Evolutionary conservation across 35 echinoderm and acorn worm species (phyloP).

Genomic region (Heliocidaris tuberculata): DNA sequence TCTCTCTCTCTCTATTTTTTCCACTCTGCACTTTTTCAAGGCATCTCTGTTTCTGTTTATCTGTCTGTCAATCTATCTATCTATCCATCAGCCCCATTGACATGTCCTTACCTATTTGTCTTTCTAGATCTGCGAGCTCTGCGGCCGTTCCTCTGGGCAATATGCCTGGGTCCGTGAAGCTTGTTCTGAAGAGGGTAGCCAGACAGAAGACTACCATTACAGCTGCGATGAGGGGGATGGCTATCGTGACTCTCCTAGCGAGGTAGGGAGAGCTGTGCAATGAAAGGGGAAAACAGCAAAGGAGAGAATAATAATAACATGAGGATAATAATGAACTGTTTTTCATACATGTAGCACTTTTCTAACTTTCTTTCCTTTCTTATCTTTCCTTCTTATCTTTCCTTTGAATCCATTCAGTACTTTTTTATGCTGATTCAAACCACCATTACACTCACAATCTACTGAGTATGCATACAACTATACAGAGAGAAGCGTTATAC

Average conservation of each 20-base stretch:
- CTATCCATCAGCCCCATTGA: too few species aligned
- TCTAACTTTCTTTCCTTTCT: too few species aligned
- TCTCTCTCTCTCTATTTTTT: neutral
- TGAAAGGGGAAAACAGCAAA: neutral
- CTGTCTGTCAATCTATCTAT: neutral
- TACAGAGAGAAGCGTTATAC: too few species aligned
- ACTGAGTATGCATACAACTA: too few species aligned
- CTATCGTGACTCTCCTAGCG: conserved; percentile 56
- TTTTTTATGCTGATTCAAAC: too few species aligned
- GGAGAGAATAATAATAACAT: neutral
- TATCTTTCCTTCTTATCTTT: too few species aligned
- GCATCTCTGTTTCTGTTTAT: neutral
- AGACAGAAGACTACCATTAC: conserved; percentile 79
- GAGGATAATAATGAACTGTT: neutral
- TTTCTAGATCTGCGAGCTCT: conserved; percentile 89
- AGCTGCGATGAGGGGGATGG: conserved; percentile 79
- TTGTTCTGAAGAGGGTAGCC: conserved; percentile 72
- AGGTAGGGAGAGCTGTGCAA: conserved; percentile 84
- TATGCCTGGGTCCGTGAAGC: conserved; percentile 87
- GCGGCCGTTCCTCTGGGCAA: conserved; percentile 85
- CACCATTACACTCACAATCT: too few species aligned
- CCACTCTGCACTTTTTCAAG: neutral
- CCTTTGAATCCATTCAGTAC: too few species aligned
- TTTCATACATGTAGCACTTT: too few species aligned
- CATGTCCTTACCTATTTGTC: conserved; percentile 75